phyloP scores from a whole-genome alignment of 2,888 invertebrate species.

The Drosophila mulleri region DNA sequence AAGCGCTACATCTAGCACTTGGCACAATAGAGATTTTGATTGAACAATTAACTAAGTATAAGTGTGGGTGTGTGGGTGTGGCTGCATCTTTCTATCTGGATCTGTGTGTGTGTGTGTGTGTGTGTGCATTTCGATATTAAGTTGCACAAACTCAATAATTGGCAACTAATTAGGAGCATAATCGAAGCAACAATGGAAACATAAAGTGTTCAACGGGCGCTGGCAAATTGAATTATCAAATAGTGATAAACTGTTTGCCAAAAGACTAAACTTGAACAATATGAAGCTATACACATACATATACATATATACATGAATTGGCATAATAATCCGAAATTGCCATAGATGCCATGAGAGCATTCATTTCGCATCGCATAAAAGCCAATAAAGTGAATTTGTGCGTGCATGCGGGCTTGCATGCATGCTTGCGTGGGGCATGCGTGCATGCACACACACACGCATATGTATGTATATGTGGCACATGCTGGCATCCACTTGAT shows the following conservation, averaged over 20 bases:
- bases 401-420: neutral
- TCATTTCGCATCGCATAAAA: constrained; percentile 2
- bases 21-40: constrained; percentile 3
- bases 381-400: constrained; percentile 6
- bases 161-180: neutral
- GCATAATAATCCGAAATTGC: neutral
- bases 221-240: neutral
- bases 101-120: neutral
- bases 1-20: constrained; percentile 6
- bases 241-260: constrained; percentile 1
- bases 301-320: neutral
- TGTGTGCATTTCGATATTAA: neutral
- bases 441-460: neutral
- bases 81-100: no score
- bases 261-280: neutral
- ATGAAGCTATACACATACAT: neutral
- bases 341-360: neutral
- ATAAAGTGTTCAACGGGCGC: neutral
- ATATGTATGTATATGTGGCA: neutral
- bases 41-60: neutral
- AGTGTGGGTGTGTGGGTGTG: neutral
- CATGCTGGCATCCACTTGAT: neutral
- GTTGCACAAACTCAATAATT: constrained; percentile 5
- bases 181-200: neutral
- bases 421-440: neutral